Evolutionary conservation across 2,797 vertebrate species (phyloP), one percentile per base, ranked within the genome.

Genomic region (Rallus crepitans): DNA sequence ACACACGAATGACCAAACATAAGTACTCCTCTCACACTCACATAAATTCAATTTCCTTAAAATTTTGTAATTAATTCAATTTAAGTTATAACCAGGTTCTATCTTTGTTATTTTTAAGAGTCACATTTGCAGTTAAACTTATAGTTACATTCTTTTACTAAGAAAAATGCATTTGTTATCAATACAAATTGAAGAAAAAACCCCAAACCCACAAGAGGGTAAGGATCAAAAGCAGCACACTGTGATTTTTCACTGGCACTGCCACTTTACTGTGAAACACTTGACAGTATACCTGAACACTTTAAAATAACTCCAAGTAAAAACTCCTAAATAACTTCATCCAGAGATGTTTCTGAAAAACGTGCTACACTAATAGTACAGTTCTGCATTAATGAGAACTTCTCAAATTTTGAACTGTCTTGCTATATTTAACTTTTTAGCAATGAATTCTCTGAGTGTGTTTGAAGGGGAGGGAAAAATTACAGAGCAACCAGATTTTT

Each of bases 221-320:
- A 72, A 79, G 18, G n/a, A 84, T 77, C 83, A 91, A 94, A 96
- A 80, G 93, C 73, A 79, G 61, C 81, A 69, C 14, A 39, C 7
- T 64, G 33, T 27, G 72, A 39, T 87, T 84, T 84, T 71, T 77
- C 88, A 77, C 76, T 42, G 55, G 39, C 21, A n/a, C 7, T 65
- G 76, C 37, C 66, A 81, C 83, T 91, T 90, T 48, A 45, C 68
- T 60, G 61, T 39, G 23, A 72, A 77, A 89, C 48, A 61, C 23
- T 40, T 65, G 52, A 71, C 56, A 59, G 12, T 15, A 55, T 7
- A 91, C 35, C 61, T 59, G 20, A 72, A 61, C 10, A 12, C 31
- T 93, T 89, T 50, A 68, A 85, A 77, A 48, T n/a, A 90, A 53
- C 9, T 69, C 52, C 37, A 73, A 4, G 1, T n/a, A 85, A 17